Percentiles rank a stretch among this genome's conserved stretches.
Evolutionary conservation across 2,888 invertebrate species (phyloP).

Genomic region (Rhopalosiphum nymphaeae): DNA sequence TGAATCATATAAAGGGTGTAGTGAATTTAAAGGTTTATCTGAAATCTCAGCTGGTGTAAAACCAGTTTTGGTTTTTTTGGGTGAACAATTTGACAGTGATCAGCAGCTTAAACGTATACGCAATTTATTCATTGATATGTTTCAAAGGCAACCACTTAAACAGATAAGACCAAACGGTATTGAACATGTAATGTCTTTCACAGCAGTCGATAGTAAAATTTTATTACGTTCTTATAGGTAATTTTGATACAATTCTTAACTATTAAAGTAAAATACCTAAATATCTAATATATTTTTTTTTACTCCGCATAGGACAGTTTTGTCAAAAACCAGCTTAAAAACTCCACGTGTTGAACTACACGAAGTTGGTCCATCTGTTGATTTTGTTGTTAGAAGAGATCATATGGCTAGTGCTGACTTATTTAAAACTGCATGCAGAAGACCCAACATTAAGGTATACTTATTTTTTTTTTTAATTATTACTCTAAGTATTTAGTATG

Average conservation of each 20-base stretch:
- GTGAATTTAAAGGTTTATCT: slow-evolving; percentile 81
- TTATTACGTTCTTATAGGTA: slow-evolving; percentile 80
- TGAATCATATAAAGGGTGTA: slow-evolving; percentile 83
- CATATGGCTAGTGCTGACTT: slow-evolving; percentile 92
- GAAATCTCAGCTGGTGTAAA: slow-evolving; percentile 88
- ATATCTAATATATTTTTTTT: slow-evolving; percentile 2
- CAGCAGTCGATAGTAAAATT: slow-evolving; percentile 84
- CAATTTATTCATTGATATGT: slow-evolving; percentile 92
- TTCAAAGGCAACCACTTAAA: slow-evolving; percentile 85
- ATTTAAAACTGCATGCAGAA: slow-evolving; percentile 84
- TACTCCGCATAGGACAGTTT: slow-evolving; percentile 77
- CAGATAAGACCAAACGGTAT: slow-evolving; percentile 91
- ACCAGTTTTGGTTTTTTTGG: slow-evolving; percentile 92
- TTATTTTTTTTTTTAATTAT: background rate
- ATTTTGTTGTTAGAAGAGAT: slow-evolving; percentile 86
- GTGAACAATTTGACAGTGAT: slow-evolving; percentile 88
- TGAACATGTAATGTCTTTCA: slow-evolving; percentile 93
- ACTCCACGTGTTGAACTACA: slow-evolving; percentile 92
- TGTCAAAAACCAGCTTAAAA: slow-evolving; percentile 92
- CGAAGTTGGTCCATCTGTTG: slow-evolving; percentile 94
- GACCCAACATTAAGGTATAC: slow-evolving; percentile 79
- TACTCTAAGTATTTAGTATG: background rate
- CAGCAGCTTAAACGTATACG: slow-evolving; percentile 86
- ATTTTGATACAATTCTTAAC: background rate
- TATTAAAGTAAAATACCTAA: background rate